Base-by-base conservation (phyloP, 2,797 vertebrate species). In the Perodicticus potto region DNA sequence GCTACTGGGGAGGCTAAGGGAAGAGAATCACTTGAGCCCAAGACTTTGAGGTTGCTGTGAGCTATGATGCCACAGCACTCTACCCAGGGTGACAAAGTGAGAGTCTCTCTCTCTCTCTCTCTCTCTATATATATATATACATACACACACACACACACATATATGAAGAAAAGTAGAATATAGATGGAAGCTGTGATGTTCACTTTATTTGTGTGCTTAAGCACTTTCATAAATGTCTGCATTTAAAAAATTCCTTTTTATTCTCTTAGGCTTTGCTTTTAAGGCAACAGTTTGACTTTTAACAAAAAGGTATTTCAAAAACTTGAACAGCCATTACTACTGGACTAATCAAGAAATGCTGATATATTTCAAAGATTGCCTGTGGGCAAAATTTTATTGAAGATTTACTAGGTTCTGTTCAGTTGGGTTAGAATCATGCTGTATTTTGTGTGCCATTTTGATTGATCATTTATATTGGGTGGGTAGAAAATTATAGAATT, bases 391-490 rank as follows among this genome's bases (percentile, higher is more conserved):
- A 76, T 81, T 20, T 63, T 92, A 1, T 25, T 95, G 84, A 77
- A 96, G 93, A 90, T 85, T 91, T 96, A 84, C 95, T 93, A 83
- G 61, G n/a, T 80, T 86, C 81, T 91, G 8, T 87, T 97, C 20
- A 0, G 7, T 90, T 97, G 95, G 45, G 34, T 77, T 94, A 49
- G 0, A 0, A 59, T 72, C n/a, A 69, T 27, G 74, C 94, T 97
- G 69, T 63, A 93, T 97, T 89, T 94, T 97, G 2, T 88, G n/a
- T 92, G 82, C 90, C 74, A 53, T 63, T 57, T 97, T 96, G 96
- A 97, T 93, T 86, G 96, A 91, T 88, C 93, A 96, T 1, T 93
- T 91, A 95, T 80, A 70, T 45, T 73, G 23, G 97, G 94, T 65
- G 73, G 84, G 84, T 69, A 45, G 86, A 89, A 94, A 87, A 96